phyloP scores from a whole-genome alignment of 2,113 vertebrate genomes.

The Nothoprocta pentlandii region DNA sequence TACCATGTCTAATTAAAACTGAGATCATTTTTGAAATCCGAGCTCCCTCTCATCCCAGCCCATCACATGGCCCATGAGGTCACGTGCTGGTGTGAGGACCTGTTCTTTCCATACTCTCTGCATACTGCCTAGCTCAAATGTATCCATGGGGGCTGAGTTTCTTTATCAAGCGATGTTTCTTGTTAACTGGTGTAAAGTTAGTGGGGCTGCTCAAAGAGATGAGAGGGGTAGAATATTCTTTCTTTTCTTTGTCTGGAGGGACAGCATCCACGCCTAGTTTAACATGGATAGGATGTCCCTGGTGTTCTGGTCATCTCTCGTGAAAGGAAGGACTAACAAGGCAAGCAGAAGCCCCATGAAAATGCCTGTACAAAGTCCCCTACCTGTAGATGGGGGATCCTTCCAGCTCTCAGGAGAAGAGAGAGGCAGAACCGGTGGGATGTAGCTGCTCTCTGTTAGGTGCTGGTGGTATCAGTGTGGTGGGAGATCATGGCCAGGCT shows the following conservation, averaged over 20 bases:
- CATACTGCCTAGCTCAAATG: not conserved
- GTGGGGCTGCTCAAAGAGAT: not conserved
- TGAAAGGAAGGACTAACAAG: not conserved
- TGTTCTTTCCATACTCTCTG: not conserved
- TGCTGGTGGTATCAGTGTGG: not conserved
- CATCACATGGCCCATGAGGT: not conserved
- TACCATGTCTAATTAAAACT: not conserved
- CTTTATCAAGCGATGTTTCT: not conserved
- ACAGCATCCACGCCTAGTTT: not conserved
- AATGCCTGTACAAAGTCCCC: rapidly evolving
- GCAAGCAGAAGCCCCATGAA: not conserved
- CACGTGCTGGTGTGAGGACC: not conserved
- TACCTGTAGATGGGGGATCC: not conserved
- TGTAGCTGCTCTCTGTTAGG: not conserved
- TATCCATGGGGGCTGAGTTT: not conserved
- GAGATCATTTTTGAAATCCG: not conserved
- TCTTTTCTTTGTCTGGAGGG: not conserved
- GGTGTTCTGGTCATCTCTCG: not conserved
- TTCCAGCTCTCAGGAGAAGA: not conserved
- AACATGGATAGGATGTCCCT: not conserved
- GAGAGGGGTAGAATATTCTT: not conserved
- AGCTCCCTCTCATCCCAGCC: not conserved
- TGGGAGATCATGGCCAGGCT: not conserved
- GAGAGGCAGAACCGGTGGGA: not conserved
- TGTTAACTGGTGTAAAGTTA: not conserved